Evolutionary conservation across 2,888 invertebrate genomes (phyloP), one percentile per base, ranked within the genome.

Genomic region (Anodontia alba): DNA sequence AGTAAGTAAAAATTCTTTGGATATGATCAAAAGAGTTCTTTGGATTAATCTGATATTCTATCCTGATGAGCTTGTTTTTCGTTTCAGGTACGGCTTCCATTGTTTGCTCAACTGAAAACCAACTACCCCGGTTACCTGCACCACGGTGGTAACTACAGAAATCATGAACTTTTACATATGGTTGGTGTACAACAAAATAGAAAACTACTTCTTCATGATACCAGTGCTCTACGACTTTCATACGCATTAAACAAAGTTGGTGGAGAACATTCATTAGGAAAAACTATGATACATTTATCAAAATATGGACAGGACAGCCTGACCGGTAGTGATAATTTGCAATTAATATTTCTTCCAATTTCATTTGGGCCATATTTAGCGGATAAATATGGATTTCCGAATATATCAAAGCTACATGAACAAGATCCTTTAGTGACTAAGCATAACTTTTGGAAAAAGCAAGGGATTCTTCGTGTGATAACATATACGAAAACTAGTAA

Each of bases 301-400:
- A 91, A 91, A 80, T 89, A 86, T 78, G 92, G 92, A 46, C 87
- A 87, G n/a, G 93, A 93, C 84, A 93, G 93, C 81, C 87, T 92
- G n/a, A 70, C 83, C 7, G 93, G 93, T 1, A 76, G 67, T 15
- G 89, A 93, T 76, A 87, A 89, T 3, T 76, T 90, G 43, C 91
- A 93, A 80, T 93, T 92, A 77, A 92, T 94, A 33, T 93, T 90
- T 84, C 89, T 92, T 69, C 93, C 93, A 26, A 93, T 93, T 7
- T 92, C 93, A 7, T 93, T 91, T 78, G 93, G 93, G 17, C 93
- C 93, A 0, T 94, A 88, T 82, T 73, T 94, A 70, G 93, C 93
- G 0, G 92, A 92, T 62, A 93, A 92, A 84, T 94, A 94, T 81
- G 93, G 93, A 7, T 92, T 92, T 76, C 93, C 93, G 15, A 90